Percentiles rank a stretch among this genome's conserved stretches.
Evolutionary conservation across 2,888 invertebrate genomes (phyloP).

Genomic region (Aricia artaxerxes): DNA sequence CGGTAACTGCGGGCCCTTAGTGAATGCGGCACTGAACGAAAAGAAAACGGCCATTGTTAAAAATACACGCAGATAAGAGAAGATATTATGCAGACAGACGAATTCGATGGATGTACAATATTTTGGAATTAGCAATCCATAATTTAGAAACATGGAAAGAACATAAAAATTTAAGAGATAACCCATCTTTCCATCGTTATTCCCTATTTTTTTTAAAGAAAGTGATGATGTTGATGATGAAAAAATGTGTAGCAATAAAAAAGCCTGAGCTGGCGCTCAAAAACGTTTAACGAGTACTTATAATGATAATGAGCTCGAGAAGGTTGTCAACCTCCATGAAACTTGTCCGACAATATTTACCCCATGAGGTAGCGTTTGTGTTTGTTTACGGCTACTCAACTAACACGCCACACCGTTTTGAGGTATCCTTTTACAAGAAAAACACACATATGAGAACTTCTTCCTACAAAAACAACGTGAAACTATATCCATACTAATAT

Average conservation of each 20-base stretch:
- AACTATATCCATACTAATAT: too few species aligned
- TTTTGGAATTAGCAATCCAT: not conserved
- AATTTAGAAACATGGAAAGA: too few species aligned
- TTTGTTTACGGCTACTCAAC: constrained; percentile 16
- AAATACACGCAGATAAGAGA: not conserved
- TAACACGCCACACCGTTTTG: not conserved
- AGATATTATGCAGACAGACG: not conserved
- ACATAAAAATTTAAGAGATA: too few species aligned
- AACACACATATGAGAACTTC: not conserved
- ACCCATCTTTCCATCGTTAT: too few species aligned
- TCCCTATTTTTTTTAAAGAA: not conserved
- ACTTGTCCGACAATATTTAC: constrained; percentile 25
- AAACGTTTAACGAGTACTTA: not conserved
- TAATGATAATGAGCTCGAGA: constrained; percentile 13
- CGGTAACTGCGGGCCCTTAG: constrained; percentile 47
- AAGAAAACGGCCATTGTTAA: constrained; percentile 9
- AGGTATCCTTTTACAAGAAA: constrained; percentile 5
- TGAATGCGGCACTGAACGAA: constrained; percentile 41
- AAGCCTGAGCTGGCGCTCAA: not conserved
- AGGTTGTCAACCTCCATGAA: constrained; percentile 15
- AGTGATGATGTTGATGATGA: not conserved
- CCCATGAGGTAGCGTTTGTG: constrained; percentile 15
- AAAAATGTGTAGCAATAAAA: constrained; percentile 11
- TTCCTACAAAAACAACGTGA: not conserved
- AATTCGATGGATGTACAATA: not conserved